Base-by-base conservation (phyloP, 2,888 invertebrate species). In the Alitta virens region DNA sequence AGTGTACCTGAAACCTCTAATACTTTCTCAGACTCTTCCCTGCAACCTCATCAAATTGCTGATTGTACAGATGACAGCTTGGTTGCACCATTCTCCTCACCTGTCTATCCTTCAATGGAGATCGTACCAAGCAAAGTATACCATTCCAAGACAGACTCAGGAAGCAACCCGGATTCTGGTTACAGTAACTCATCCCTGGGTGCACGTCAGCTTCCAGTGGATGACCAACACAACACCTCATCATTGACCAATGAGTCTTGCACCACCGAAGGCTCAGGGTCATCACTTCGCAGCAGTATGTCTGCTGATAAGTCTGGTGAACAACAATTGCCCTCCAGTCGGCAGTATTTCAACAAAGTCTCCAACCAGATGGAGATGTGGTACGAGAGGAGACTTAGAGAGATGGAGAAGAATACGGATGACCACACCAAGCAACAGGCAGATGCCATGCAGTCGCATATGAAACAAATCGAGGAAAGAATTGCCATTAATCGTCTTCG, bases 171-270 rank as follows among this genome's bases (percentile, higher is more conserved):
- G 69, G 92, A 92, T 81, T 91, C 91, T 0, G 92, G 92, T 0
- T 92, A 92, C 79, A 91, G 91, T 73, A 91, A 91, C 43, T 89
- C 90, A 75, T 89, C 90, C 71, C 90, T 90, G 69, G 90, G 71
- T 21, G 24, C 27, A 12, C 55, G 33, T 16, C 51, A 21, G 14
- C 52, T 7, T 16, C 12, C 21, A 40, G 7, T 12, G 3, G 12
- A 25, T 38, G 57, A 59, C 23, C 51, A 51, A 43, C 61, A 61
- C 26, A 46, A 61, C 38, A 56, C 24, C n/a, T 61, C 61, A 2
- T 12, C 51, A 24, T 26, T 52, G 16, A 60, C 60, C 14, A 60
- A 60, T 21, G 18, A 14, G 42, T 60, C 60, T 9, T 27, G 33
- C 16, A 54, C 53, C 40, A 60, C 60, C 14, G 61, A 61, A 2